Evolutionary conservation across 1,140 invertebrate genomes (phyloP).

Genomic region (Euwallacea similis): DNA sequence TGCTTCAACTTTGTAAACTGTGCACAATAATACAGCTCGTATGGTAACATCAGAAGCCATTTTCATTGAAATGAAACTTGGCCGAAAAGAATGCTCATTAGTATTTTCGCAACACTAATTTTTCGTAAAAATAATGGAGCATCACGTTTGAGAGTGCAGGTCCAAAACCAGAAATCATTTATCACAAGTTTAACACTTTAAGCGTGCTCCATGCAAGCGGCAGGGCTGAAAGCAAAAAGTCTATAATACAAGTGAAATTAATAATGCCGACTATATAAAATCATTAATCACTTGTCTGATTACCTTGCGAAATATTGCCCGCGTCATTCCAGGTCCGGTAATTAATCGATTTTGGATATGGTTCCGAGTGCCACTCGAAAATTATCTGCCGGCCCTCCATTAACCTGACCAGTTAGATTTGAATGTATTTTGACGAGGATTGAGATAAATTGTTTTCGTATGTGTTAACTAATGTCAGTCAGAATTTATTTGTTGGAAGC

Average conservation of each 20-base stretch:
- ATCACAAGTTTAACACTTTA: slow-evolving; percentile 21
- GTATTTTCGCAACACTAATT: too few relatives aligned
- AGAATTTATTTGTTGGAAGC: too few relatives aligned
- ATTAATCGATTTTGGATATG: slow-evolving; percentile 72
- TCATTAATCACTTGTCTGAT: slow-evolving; percentile 42
- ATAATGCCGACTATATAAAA: slow-evolving; percentile 31
- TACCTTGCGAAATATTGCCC: slow-evolving; percentile 79
- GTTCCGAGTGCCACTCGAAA: slow-evolving; percentile 83
- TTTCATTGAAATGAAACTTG: too few relatives aligned
- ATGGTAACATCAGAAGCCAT: too few relatives aligned
- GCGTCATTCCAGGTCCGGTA: slow-evolving; percentile 63
- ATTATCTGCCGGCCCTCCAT: slow-evolving; percentile 73
- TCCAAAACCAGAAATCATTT: slow-evolving; percentile 21
- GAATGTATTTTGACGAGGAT: not conserved
- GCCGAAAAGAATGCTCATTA: too few relatives aligned
- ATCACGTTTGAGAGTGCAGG: slow-evolving; percentile 2
- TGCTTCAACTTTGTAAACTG: too few relatives aligned
- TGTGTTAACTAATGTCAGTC: too few relatives aligned
- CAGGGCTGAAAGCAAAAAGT: slow-evolving; percentile 24
- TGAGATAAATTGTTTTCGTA: not conserved
- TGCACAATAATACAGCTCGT: too few relatives aligned
- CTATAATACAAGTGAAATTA: slow-evolving; percentile 31
- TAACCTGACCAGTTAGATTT: slow-evolving; percentile 69
- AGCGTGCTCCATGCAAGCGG: slow-evolving; percentile 17
- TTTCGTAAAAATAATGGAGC: not conserved